phyloP scores from a whole-genome alignment of 2,113 vertebrate genomes.

The Gymnorhina tibicen region DNA sequence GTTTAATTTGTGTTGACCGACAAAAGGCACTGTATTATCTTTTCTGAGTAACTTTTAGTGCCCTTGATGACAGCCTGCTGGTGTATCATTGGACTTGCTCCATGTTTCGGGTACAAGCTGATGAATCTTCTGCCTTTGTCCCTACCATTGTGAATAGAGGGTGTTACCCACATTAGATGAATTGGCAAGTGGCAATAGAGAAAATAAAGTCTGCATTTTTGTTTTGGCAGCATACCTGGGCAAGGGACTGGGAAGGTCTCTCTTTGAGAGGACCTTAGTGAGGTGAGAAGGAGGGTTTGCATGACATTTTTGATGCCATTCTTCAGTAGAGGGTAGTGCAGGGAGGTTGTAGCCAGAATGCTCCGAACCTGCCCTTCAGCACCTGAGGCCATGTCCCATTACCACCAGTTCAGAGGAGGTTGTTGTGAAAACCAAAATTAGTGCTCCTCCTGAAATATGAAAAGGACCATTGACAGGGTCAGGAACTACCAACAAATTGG shows the following conservation, averaged over 20 bases:
- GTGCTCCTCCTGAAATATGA: background rate
- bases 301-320: background rate
- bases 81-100: background rate
- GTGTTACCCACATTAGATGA: background rate
- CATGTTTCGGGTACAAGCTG: rapidly evolving
- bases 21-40: background rate
- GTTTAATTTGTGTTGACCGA: background rate
- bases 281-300: background rate
- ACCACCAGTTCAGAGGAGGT: background rate
- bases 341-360: background rate
- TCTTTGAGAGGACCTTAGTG: background rate
- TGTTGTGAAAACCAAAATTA: background rate
- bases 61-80: background rate
- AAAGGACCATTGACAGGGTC: background rate
- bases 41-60: background rate
- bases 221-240: background rate
- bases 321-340: background rate
- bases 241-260: rapidly evolving
- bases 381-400: background rate
- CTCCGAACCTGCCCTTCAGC: background rate
- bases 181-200: background rate
- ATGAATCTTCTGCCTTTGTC: background rate
- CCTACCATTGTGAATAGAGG: background rate
- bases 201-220: background rate
- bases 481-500: background rate